Evolutionary conservation across 2,888 invertebrate species (phyloP).

Genomic region (Scrobipalpa atriplicella): DNA sequence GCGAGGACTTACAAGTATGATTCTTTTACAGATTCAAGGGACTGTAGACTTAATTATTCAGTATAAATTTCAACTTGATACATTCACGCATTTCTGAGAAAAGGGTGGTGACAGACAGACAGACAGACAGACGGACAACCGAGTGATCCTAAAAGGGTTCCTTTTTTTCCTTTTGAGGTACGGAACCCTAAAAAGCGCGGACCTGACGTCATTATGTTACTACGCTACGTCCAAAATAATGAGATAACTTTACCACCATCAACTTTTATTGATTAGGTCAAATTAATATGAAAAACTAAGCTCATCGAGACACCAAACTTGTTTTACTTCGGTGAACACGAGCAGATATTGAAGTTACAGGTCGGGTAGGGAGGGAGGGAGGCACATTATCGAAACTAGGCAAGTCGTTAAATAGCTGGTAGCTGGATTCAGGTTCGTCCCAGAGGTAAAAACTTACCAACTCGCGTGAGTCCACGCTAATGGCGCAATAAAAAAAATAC

Average conservation of each 20-base stretch:
- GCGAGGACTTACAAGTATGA: too few relatives aligned
- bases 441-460: conserved; percentile 27
- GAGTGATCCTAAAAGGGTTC: too few relatives aligned
- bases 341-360: neutral
- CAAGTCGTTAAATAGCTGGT: conserved; percentile 1
- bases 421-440: too few relatives aligned
- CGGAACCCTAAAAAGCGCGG: neutral
- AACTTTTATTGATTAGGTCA: neutral
- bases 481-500: too few relatives aligned
- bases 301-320: neutral
- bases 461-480: conserved; percentile 26
- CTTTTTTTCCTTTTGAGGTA: too few relatives aligned
- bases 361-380: too few relatives aligned
- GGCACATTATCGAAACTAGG: conserved; percentile 1
- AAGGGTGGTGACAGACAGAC: too few relatives aligned
- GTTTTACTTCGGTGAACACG: neutral
- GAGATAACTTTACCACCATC: neutral
- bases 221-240: neutral
- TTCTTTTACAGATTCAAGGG: too few relatives aligned
- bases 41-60: too few relatives aligned
- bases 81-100: too few relatives aligned
- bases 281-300: neutral
- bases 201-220: neutral
- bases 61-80: too few relatives aligned
- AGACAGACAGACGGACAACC: too few relatives aligned